Evolutionary conservation across 92 coral and sea anemone genomes (phyloP).

Genomic region (Palythoa heliodiscus): DNA sequence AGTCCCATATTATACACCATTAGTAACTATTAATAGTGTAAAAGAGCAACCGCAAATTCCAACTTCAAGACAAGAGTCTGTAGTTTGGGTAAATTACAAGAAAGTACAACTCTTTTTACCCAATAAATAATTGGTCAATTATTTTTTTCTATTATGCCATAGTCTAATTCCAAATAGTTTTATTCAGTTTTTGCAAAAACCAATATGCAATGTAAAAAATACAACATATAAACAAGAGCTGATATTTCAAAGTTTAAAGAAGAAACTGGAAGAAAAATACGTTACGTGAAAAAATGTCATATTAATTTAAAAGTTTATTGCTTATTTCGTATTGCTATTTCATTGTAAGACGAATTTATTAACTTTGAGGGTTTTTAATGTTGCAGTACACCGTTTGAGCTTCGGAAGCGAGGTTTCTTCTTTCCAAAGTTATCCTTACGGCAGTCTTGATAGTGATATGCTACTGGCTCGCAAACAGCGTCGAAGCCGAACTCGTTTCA

Average conservation of each 20-base stretch:
- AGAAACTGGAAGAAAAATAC: not conserved
- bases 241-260: not conserved
- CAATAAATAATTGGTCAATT: not conserved
- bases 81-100: not conserved
- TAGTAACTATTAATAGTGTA: conserved; percentile 40
- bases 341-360: not conserved
- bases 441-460: conserved; percentile 74
- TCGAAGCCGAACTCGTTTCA: conserved; percentile 92
- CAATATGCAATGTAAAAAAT: too few relatives aligned
- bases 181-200: not conserved
- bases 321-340: not conserved
- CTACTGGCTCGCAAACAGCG: conserved; percentile 92
- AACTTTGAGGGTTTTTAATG: not conserved
- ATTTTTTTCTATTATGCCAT: not conserved
- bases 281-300: not conserved
- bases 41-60: conserved; percentile 44
- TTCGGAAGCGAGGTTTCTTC: conserved; percentile 57
- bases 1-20: conserved; percentile 38
- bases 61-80: conserved; percentile 22
- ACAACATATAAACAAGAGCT: not conserved
- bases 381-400: conserved; percentile 42
- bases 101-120: not conserved
- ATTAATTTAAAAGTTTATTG: not conserved
- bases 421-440: conserved; percentile 68
- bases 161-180: not conserved